Evolutionary conservation across 2,113 vertebrate species (phyloP).

Genomic region (Litocranius walleri): DNA sequence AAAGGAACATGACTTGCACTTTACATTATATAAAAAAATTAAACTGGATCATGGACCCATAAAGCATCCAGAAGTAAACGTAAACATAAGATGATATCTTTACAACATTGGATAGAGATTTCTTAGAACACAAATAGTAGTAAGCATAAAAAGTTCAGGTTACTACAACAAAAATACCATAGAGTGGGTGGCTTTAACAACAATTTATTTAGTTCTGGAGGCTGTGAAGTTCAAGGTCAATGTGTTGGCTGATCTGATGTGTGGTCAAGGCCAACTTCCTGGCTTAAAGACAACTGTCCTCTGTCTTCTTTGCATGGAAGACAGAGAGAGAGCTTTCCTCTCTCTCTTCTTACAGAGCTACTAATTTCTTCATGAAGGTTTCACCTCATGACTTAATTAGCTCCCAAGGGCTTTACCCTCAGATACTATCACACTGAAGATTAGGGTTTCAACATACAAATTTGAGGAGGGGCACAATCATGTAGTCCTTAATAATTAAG

Average conservation of each 20-base stretch:
- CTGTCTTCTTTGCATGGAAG: neutral
- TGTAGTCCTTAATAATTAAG: neutral
- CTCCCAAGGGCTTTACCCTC: neutral
- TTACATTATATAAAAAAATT: neutral
- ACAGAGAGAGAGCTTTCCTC: neutral
- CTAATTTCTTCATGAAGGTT: neutral
- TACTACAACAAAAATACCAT: neutral
- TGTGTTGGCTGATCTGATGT: neutral
- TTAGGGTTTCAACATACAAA: neutral
- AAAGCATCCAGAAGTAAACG: neutral
- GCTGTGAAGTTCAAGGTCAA: neutral
- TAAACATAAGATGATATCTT: neutral
- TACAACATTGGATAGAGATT: neutral
- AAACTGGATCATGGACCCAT: neutral
- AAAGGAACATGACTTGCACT: neutral
- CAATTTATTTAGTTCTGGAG: neutral
- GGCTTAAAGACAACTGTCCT: neutral
- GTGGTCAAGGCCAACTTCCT: neutral
- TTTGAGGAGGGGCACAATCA: neutral
- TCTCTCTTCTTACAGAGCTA: neutral
- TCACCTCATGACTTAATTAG: neutral
- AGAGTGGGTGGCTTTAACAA: neutral
- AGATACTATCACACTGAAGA: neutral
- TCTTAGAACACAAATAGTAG: neutral
- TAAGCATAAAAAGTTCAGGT: neutral